A percentile compares a stretch with the other conserved stretches of the same genome.
Conservation (phyloP, 1,140 invertebrate species). For the Rhagoletis pomonella region DNA sequence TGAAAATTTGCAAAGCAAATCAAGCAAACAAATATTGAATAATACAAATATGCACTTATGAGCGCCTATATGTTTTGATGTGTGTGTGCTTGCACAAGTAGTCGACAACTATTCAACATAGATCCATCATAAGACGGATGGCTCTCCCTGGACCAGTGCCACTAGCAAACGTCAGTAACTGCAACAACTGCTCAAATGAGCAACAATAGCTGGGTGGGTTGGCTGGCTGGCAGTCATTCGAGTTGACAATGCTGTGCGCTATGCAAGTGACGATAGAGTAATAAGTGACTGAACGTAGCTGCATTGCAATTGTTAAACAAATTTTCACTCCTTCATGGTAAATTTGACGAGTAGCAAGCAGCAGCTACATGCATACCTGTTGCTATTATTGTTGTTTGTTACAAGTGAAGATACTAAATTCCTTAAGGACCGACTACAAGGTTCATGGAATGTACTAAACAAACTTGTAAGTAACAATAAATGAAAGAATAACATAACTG, state of each 20-base stretch:
- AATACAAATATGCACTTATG: conserved; percentile 25
- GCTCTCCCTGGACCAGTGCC: conserved; percentile 34
- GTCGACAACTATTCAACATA: background rate
- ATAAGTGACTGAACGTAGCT: conserved; percentile 4
- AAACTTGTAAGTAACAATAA: background rate
- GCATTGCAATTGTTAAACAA: conserved; percentile 54
- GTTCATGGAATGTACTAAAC: background rate
- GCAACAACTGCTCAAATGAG: background rate
- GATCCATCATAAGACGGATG: conserved; percentile 49
- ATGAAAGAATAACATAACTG: conserved; percentile 23
- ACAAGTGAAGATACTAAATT: background rate
- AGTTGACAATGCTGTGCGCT: background rate
- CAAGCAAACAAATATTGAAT: conserved; percentile 33
- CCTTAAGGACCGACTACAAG: background rate
- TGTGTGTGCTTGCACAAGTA: background rate
- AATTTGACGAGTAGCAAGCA: conserved; percentile 56
- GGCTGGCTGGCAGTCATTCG: too few species aligned
- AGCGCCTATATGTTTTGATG: background rate
- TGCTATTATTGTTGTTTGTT: background rate
- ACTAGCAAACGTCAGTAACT: background rate
- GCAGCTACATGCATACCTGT: background rate
- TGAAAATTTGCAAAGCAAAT: conserved; percentile 49
- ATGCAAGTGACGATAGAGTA: background rate
- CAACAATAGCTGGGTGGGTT: too few species aligned
- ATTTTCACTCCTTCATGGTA: conserved; percentile 66